Percentiles rank a stretch among this genome's conserved stretches.
phyloP scores from a whole-genome alignment of 2,113 vertebrate genomes.

The Sphyrna mokarran region DNA sequence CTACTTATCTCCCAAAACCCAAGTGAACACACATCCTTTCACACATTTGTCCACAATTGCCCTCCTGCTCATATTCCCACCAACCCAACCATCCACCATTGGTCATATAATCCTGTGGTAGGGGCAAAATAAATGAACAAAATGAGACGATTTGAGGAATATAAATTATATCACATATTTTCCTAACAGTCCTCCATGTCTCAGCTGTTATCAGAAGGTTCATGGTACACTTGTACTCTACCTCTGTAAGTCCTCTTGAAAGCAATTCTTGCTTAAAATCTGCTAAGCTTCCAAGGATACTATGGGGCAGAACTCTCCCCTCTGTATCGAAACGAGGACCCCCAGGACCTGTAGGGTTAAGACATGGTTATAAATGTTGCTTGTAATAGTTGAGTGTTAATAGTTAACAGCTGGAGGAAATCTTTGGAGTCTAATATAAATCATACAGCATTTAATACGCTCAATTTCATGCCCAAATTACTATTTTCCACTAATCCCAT shows the following conservation, averaged over 20 bases:
- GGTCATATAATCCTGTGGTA: neutral
- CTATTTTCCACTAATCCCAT: too few species aligned
- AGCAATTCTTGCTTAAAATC: slow-evolving; percentile 70
- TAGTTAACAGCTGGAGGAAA: neutral
- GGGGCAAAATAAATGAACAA: neutral
- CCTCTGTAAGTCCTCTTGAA: slow-evolving; percentile 63
- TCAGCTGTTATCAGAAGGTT: neutral
- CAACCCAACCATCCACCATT: neutral
- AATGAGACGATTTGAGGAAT: neutral
- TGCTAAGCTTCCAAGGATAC: slow-evolving; percentile 75
- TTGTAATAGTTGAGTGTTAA: neutral
- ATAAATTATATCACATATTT: neutral
- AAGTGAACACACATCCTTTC: neutral
- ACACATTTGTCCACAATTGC: neutral
- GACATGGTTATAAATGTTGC: neutral
- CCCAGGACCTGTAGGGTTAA: slow-evolving; percentile 48
- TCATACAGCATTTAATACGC: neutral
- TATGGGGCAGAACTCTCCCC: slow-evolving; percentile 72
- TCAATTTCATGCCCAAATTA: neutral
- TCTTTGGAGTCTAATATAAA: neutral
- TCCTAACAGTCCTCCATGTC: neutral
- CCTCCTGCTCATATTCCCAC: neutral
- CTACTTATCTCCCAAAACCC: neutral
- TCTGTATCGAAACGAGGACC: slow-evolving; percentile 49
- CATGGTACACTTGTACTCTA: slow-evolving; percentile 42